A percentile compares a stretch with the other conserved stretches of the same genome.
Conservation (phyloP, 2,888 invertebrate species). For the Drosophila anomelani region DNA sequence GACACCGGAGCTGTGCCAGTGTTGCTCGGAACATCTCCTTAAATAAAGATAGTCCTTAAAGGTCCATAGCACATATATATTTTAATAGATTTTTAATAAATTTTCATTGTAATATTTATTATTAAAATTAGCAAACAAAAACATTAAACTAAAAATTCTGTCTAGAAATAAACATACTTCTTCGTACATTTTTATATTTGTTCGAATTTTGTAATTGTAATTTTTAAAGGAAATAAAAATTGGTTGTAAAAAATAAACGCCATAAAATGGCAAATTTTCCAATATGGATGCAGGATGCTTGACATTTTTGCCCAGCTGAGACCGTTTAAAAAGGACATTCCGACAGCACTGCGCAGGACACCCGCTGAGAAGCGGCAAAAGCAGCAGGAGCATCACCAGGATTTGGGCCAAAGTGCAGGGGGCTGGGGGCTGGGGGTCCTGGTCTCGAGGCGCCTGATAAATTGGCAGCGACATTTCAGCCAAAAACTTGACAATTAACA, state of each 20-base stretch:
- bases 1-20: conserved; percentile 6
- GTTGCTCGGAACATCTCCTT: background rate
- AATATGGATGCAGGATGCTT: background rate
- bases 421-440: conserved; percentile 2
- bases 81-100: background rate
- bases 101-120: background rate
- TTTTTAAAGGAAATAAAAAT: conserved; percentile 1
- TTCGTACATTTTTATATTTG: too few species aligned
- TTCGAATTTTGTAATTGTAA: background rate
- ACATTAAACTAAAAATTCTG: background rate
- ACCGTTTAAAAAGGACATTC: conserved; percentile 22
- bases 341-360: conserved; percentile 31
- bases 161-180: background rate
- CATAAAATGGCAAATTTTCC: conserved; percentile 6
- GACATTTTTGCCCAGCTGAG: conserved; percentile 8
- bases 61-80: background rate
- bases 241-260: conserved; percentile 1
- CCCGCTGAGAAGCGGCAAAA: conserved; percentile 48
- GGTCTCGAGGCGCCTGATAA: conserved; percentile 70
- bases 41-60: background rate
- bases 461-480: conserved; percentile 78
- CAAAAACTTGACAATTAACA: conserved; percentile 76
- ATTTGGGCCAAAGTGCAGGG: conserved; percentile 8
- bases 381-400: conserved; percentile 41
- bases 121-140: background rate